Percentiles rank a stretch among this genome's conserved stretches.
phyloP scores from a whole-genome alignment of 2,797 vertebrate species.

The Anolis apletophallus region DNA sequence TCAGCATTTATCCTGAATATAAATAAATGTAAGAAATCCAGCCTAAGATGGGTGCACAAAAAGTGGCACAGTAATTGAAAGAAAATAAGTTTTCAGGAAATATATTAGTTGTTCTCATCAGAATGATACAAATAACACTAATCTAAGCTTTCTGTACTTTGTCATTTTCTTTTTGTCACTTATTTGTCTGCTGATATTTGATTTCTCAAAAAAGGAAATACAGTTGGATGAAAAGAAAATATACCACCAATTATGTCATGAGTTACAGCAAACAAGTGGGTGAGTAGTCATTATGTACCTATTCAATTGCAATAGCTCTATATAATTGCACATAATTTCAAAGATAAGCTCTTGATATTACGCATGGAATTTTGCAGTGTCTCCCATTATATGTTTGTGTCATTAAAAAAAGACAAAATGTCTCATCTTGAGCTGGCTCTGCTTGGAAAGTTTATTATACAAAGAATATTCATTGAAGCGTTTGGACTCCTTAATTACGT shows the following conservation, averaged over 20 bases:
- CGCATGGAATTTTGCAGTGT: not conserved
- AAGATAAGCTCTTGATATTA: not conserved
- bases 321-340: not conserved
- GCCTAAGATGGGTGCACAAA: not conserved
- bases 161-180: not conserved
- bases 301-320: not conserved
- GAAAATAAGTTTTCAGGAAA: too few relatives aligned
- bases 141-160: not conserved
- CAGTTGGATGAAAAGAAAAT: not conserved
- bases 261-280: not conserved
- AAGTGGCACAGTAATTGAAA: slow-evolving; percentile 7
- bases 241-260: not conserved
- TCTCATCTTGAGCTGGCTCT: not conserved
- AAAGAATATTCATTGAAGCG: not conserved
- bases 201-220: not conserved
- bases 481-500: not conserved
- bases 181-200: not conserved
- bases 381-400: not conserved
- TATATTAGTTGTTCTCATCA: not conserved
- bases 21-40: slow-evolving; percentile 1
- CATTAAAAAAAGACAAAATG: not conserved
- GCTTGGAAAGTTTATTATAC: not conserved
- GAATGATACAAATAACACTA: not conserved
- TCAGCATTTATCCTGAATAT: too few relatives aligned
- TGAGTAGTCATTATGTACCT: not conserved